These are phyloP conservation scores for Sminthurides bifidus DNA, from an alignment of 1,140 invertebrate genomes.

Conservation along the genomic window DNA sequence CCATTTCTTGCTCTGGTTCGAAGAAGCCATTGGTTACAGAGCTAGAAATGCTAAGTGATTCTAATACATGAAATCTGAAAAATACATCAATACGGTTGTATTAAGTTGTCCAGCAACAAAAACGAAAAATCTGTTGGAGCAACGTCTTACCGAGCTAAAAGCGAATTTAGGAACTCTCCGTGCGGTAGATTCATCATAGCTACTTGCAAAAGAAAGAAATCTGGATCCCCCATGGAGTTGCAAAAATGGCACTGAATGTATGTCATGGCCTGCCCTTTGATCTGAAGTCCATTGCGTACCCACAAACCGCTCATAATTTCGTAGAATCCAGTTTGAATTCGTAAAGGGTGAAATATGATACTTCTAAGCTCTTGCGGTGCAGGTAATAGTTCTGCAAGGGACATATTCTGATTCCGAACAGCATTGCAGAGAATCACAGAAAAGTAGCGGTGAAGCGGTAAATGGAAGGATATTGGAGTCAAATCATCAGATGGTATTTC, in stretches of 20 bases:
- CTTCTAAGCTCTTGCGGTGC: slow-evolving; percentile 62
- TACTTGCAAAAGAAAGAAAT: slow-evolving; percentile 84
- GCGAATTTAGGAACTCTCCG: slow-evolving; percentile 70
- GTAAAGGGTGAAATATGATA: slow-evolving; percentile 76
- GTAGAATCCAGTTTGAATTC: slow-evolving; percentile 87
- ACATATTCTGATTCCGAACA: slow-evolving; percentile 63
- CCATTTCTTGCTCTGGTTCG: slow-evolving; percentile 64
- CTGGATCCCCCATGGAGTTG: slow-evolving; percentile 86
- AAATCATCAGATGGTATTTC: slow-evolving; percentile 49
- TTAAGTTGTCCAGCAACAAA: not conserved
- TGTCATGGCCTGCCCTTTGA: slow-evolving; percentile 96
- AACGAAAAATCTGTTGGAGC: not conserved
- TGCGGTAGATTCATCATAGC: slow-evolving; percentile 77
- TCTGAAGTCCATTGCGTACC: slow-evolving; percentile 93
- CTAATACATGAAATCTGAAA: slow-evolving; percentile 61
- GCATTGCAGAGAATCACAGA: slow-evolving; percentile 78
- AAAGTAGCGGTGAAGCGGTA: slow-evolving; percentile 88
- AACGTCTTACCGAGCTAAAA: slow-evolving; percentile 66
- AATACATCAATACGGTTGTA: not conserved
- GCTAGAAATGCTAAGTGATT: slow-evolving; percentile 66
- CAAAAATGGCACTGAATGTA: slow-evolving; percentile 98
- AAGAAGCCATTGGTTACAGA: slow-evolving; percentile 48
- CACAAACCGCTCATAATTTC: slow-evolving; percentile 88
- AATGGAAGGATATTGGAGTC: slow-evolving; percentile 83
- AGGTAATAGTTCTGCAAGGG: slow-evolving; percentile 64